phyloP scores from a whole-genome alignment of 2,888 invertebrate genomes.

The Drosophila buzzatii region DNA sequence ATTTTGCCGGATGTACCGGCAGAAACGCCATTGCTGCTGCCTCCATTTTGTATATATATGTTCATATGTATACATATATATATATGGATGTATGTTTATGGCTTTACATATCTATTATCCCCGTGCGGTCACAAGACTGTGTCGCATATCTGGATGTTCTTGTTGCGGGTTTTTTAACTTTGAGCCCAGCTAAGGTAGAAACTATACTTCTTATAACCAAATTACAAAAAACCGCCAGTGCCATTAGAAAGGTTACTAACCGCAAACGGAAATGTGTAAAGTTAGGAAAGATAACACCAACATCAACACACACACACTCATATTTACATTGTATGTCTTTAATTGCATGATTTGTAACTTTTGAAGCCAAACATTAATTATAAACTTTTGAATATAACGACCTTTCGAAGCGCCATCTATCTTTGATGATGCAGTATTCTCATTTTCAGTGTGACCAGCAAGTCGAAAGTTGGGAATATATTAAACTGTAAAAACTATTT shows the following conservation, averaged over 20 bases:
- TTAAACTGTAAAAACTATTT: not conserved
- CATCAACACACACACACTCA: not conserved
- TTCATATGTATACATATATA: not conserved
- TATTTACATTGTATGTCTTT: too few species aligned
- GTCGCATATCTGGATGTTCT: slow-evolving; percentile 16
- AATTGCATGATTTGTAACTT: too few species aligned
- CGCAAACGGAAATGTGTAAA: slow-evolving; percentile 62
- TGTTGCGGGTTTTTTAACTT: slow-evolving; percentile 3
- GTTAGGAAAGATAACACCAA: slow-evolving; percentile 39
- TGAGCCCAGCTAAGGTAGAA: slow-evolving; percentile 5
- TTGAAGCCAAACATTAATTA: not conserved
- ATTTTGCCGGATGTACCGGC: slow-evolving; percentile 51
- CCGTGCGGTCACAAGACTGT: slow-evolving; percentile 21
- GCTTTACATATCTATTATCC: not conserved
- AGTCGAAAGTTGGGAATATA: not conserved
- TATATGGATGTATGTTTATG: not conserved
- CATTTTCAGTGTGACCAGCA: slow-evolving; percentile 36
- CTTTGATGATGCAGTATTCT: too few species aligned
- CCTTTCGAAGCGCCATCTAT: slow-evolving; percentile 43
- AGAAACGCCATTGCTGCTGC: slow-evolving; percentile 35
- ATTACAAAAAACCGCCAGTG: slow-evolving; percentile 31
- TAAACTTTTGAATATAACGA: slow-evolving; percentile 35
- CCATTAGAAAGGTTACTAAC: slow-evolving; percentile 38
- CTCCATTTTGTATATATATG: slow-evolving; percentile 22
- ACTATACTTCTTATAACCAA: slow-evolving; percentile 3